phyloP scores from a whole-genome alignment of 2,797 vertebrate species.

The Malacoraja senta region DNA sequence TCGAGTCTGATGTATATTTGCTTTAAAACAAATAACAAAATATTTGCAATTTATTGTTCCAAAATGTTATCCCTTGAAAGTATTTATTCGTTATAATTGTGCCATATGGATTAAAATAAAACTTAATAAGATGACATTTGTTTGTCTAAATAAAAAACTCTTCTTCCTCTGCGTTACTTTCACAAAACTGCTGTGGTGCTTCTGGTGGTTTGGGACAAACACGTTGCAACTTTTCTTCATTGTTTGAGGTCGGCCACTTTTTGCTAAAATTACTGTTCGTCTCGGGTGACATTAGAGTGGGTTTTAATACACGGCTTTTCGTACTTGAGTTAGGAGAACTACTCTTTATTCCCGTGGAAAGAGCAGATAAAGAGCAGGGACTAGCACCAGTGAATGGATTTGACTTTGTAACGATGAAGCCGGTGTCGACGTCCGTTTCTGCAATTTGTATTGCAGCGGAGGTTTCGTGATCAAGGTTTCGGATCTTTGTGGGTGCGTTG shows the following conservation, averaged over 20 bases:
- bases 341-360: conserved; percentile 53
- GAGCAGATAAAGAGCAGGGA: conserved; percentile 45
- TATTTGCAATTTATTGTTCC: neutral
- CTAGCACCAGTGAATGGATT: conserved; percentile 39
- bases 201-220: neutral
- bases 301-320: conserved; percentile 20
- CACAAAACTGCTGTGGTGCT: neutral
- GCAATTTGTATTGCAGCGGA: conserved; percentile 45
- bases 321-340: conserved; percentile 44
- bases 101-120: neutral
- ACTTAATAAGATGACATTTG: neutral
- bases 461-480: conserved; percentile 45
- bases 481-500: conserved; percentile 42
- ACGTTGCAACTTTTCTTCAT: neutral
- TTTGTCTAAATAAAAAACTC: conserved; percentile 83
- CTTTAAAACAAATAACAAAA: neutral
- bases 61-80: neutral
- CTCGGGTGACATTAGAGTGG: neutral
- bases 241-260: neutral
- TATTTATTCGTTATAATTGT: conserved; percentile 30
- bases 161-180: conserved; percentile 48
- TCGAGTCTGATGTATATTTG: neutral
- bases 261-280: neutral
- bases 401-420: conserved; percentile 50
- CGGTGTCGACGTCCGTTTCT: conserved; percentile 82